Base-by-base conservation (phyloP, 2,113 vertebrate species). In the Oplegnathus fasciatus region DNA sequence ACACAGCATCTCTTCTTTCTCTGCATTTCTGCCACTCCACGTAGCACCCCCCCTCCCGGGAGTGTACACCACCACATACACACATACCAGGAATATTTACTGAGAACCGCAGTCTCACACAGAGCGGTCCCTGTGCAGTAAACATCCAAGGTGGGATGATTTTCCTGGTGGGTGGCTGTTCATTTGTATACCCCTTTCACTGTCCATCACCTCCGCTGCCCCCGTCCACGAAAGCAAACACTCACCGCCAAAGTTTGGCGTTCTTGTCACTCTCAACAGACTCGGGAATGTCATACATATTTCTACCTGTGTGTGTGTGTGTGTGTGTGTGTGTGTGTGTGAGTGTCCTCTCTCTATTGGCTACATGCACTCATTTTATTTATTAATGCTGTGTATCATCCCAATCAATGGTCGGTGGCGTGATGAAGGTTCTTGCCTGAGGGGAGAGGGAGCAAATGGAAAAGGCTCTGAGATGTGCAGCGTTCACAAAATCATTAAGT, bases 11-110 rank as follows among this genome's bases (percentile, higher is more conserved):
- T 81, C 71, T 80, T 90, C 80, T 86, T 82, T 82, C 34, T 24
- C 48, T 70, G 76, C 72, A 80, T 89, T 90, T 92, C 86, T 55
- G 40, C 62, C 72, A 78, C 76, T 82, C 84, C 75, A 82, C 70
- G 66, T n/a, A 46, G 75, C 67, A 81, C 46, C 75, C 83, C 78
- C 83, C 78, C 83, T 57, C 86, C 82, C 30, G 70, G 80, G 71
- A 78, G 72, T 70, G 75, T 73, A 86, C 79, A 67, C 83, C 15
- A 89, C 90, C 89, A 86, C 91, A 91, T 86, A 69, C 83, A 91
- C 86, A 90, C 93, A 93, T 91, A 92, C 89, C 88, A 80, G 78
- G 75, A 88, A 94, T 94, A 93, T 92, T 94, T 91, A 92, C 81
- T 61, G 82, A 84, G 79, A 88, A 86, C 93, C 87, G 0, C 91